Base-by-base conservation (phyloP, 2,888 invertebrate species). In the Nomada ruficornis region DNA sequence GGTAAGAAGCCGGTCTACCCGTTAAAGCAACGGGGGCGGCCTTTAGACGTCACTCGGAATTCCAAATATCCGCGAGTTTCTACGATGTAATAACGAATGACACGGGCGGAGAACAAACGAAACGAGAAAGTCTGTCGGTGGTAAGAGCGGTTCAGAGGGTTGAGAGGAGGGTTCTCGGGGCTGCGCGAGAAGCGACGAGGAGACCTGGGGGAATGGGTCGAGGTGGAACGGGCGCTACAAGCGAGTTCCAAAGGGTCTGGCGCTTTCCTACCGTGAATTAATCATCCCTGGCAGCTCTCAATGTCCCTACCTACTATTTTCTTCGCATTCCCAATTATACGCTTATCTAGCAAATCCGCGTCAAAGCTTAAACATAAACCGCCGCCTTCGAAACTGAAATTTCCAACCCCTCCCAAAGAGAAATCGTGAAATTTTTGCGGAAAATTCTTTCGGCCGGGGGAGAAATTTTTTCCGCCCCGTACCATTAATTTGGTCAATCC, bases 11-110 rank as follows among this genome's bases (percentile, higher is more conserved):
- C 55, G 76, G 77, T 83, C 76, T 83, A 82, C 72, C 80, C 80
- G 77, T 84, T 80, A 82, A 88, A 86, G 80, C 79, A 79, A 82
- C 84, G 83, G 13, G 73, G 63, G 80, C 82, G 82, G 82, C 86
- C 89, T 90, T 89, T 88, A 90, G 89, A 90, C 90, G 92, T 91
- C 92, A 93, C 90, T 91, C 86, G 92, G 91, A 92, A 93, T 93
- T 92, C 91, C 91, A 92, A 93, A 92, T 92, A 93, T 93, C 91
- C 90, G 90, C 89, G 91, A 92, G 91, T 90, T 91, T 88, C 92
- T 91, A 91, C 91, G 91, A 91, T 91, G 92, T 93, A 93, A 93
- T 93, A 93, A 93, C 92, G 91, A 92, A 92, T 91, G 93, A 92
- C 92, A 92, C 88, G 89, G 77, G 47, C 74, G 85, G 88, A 90